Evolutionary conservation across 2,797 vertebrate genomes (phyloP).

Genomic region (Alauda arvensis): DNA sequence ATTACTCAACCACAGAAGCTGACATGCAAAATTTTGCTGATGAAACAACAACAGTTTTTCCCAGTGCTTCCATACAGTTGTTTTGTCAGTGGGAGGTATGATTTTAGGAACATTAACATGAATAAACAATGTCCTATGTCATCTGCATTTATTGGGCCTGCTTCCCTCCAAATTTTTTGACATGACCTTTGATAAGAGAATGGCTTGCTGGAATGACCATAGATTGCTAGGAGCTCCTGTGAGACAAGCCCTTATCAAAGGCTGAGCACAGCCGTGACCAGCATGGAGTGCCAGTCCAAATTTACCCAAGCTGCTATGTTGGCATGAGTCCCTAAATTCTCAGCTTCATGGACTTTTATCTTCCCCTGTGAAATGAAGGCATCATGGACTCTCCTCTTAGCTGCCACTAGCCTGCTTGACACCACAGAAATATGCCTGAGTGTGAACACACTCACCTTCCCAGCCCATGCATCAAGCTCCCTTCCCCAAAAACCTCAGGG

Average conservation of each 20-base stretch:
- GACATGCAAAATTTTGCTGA: background rate
- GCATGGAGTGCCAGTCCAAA: constrained; percentile 46
- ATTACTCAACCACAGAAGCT: background rate
- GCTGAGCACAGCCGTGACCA: background rate
- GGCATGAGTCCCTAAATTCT: constrained; percentile 39
- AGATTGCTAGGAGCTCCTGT: constrained; percentile 40
- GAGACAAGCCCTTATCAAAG: constrained; percentile 57
- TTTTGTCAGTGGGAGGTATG: background rate
- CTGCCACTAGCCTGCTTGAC: constrained; percentile 19
- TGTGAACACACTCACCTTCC: background rate
- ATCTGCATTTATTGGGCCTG: background rate
- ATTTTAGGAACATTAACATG: constrained; percentile 16
- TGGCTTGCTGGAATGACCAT: constrained; percentile 43
- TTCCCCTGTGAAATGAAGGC: background rate
- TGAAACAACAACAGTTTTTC: background rate
- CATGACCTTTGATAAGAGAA: constrained; percentile 58
- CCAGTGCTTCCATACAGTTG: background rate
- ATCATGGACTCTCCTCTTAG: background rate
- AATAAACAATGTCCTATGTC: constrained; percentile 5
- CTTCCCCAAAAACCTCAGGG: background rate
- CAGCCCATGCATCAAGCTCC: background rate
- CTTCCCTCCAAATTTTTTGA: constrained; percentile 45
- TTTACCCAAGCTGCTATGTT: constrained; percentile 65
- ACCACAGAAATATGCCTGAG: constrained; percentile 47
- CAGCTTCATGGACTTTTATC: constrained; percentile 48